A percentile compares a stretch with the other conserved stretches of the same genome.
phyloP scores from a whole-genome alignment of 2,113 vertebrate genomes.

The Oenanthe oenanthe region DNA sequence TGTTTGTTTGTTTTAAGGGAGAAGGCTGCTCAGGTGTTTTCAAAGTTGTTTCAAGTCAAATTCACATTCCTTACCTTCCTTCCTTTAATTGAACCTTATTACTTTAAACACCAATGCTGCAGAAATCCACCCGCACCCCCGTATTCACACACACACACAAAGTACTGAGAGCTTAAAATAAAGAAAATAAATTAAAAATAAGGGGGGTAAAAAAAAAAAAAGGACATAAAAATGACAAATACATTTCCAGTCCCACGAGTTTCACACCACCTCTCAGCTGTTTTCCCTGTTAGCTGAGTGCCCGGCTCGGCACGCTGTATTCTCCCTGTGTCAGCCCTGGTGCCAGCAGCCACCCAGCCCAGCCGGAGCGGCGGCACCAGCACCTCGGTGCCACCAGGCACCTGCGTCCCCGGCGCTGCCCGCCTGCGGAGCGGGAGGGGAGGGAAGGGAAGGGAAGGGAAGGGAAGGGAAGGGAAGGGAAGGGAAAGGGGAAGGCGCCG shows the following conservation, averaged over 20 bases:
- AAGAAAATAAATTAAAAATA: too few relatives aligned
- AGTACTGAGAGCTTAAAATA: background rate
- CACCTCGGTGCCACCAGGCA: accelerated
- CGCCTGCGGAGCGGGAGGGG: background rate
- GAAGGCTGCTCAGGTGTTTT: background rate
- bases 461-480: background rate
- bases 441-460: too few relatives aligned
- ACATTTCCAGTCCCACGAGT: background rate
- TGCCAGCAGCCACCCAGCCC: background rate
- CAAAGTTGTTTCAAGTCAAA: slow-evolving; percentile 31
- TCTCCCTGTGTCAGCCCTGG: background rate
- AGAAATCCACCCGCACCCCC: background rate
- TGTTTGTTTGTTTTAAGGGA: background rate
- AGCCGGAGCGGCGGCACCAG: accelerated
- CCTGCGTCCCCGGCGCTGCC: accelerated
- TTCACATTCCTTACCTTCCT: background rate
- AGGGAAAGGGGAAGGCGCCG: background rate
- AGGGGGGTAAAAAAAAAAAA: too few relatives aligned
- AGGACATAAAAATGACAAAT: background rate
- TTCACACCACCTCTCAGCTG: background rate
- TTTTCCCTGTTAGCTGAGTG: background rate
- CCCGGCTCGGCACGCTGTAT: accelerated
- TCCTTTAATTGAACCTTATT: background rate
- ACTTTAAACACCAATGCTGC: background rate
- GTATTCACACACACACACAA: background rate